phyloP scores from a whole-genome alignment of 2,888 invertebrate species.

The Nomada hirtipes region DNA sequence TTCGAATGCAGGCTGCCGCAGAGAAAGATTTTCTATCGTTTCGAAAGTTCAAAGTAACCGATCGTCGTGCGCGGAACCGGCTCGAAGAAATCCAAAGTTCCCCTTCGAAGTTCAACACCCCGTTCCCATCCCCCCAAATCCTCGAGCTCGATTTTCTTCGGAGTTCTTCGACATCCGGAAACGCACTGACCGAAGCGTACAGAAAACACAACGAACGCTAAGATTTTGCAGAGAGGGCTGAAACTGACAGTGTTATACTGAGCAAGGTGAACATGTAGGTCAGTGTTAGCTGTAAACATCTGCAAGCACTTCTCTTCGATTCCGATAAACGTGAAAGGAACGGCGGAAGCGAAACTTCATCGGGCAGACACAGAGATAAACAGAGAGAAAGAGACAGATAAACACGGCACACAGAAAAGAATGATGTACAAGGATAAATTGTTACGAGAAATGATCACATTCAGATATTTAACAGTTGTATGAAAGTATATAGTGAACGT shows the following conservation, averaged over 20 bases:
- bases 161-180: slow-evolving; percentile 18
- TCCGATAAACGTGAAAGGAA: slow-evolving; percentile 49
- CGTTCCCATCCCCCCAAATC: no score
- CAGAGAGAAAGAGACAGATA: slow-evolving; percentile 14
- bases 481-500: neutral
- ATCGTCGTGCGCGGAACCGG: slow-evolving; percentile 12
- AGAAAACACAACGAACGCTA: slow-evolving; percentile 54
- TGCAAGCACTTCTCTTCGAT: slow-evolving; percentile 60
- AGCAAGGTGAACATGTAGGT: slow-evolving; percentile 84
- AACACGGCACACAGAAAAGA: slow-evolving; percentile 35
- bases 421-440: neutral
- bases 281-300: slow-evolving; percentile 80
- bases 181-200: slow-evolving; percentile 27
- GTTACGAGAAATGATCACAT: slow-evolving; percentile 39
- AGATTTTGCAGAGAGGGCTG: slow-evolving; percentile 77
- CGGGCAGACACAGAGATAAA: slow-evolving; percentile 45
- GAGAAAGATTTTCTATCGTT: neutral
- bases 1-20: neutral
- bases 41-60: neutral
- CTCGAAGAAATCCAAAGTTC: slow-evolving; percentile 25
- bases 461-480: slow-evolving; percentile 24
- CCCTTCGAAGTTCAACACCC: neutral
- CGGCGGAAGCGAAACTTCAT: slow-evolving; percentile 59
- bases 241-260: slow-evolving; percentile 84
- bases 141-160: neutral